Percentiles rank a stretch among this genome's conserved stretches.
These are phyloP conservation scores for Lerista edwardsae DNA, from an alignment of 2,797 vertebrate genomes.

Conservation along the genomic window DNA sequence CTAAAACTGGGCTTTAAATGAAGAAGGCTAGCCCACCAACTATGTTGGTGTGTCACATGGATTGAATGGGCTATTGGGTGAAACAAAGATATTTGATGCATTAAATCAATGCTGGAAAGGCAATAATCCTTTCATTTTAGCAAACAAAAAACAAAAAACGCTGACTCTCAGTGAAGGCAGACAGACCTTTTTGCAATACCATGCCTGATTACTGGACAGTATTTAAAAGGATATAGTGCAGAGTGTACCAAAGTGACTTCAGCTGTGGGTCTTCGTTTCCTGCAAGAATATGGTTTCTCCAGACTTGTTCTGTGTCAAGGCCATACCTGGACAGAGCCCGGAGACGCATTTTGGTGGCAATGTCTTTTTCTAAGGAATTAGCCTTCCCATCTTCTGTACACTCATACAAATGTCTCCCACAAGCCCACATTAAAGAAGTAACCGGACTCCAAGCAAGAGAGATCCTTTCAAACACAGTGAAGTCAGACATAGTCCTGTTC, in stretches of 20 bases:
- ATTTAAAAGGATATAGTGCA: constrained; percentile 95
- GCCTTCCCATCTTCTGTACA: constrained; percentile 87
- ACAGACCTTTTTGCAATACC: neutral
- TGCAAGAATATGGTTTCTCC: constrained; percentile 94
- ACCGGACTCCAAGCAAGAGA: constrained; percentile 96
- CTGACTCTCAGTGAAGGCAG: neutral
- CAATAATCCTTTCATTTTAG: neutral
- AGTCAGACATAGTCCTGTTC: constrained; percentile 95
- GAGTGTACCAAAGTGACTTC: constrained; percentile 95
- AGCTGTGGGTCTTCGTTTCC: constrained; percentile 92
- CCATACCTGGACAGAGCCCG: constrained; percentile 94
- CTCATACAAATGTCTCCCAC: constrained; percentile 93
- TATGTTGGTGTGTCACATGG: neutral
- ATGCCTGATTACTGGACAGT: too few relatives aligned
- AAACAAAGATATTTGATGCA: neutral
- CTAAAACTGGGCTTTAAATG: too few relatives aligned
- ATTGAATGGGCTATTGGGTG: neutral
- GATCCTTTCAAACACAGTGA: constrained; percentile 98
- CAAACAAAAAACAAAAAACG: neutral
- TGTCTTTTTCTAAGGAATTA: constrained; percentile 86
- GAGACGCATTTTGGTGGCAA: constrained; percentile 96
- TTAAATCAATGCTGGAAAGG: neutral
- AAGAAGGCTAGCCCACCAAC: neutral
- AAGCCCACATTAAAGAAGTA: constrained; percentile 96
- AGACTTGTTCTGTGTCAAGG: constrained; percentile 93